Base-by-base conservation (phyloP, 2,888 invertebrate genomes). In the Coelinius sp. region DNA sequence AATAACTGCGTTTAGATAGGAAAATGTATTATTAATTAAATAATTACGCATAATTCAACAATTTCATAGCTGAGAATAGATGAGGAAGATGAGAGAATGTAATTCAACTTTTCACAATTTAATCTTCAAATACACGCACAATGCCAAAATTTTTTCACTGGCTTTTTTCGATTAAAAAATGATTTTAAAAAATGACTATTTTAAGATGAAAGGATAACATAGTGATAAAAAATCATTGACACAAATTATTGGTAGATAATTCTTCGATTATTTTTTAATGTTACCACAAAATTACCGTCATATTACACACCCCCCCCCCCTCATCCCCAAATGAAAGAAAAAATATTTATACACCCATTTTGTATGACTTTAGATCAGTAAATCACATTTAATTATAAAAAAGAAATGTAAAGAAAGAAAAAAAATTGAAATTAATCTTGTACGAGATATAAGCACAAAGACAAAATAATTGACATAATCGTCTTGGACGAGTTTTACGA, bases 271-370 rank as follows among this genome's bases (percentile, higher is more conserved):
- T 59, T 59, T 35, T 59, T 35, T 31, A 31, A 59, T 59, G 59
- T 59, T 35, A 59, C 59, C 31, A 31, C 35, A 35, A 59, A 59
- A 59, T 20, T 31, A 20, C 59, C 59, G 59, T 59, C 25, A 7
- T 27, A n/a, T n/a, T n/a, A n/a, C n/a, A 59, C 35, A 35, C 25
- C 59, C 59, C 59, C 56, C 44, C 2, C 12, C 17, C 10, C 17
- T 20, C 2, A 49, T 27, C 17, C 31, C n/a, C 7, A 17, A 17
- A 25, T 52, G 52, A 56, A 20, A 20, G 17, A 49, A 20, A 49
- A 49, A 69, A 70, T 64, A 70, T 70, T 70, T 70, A 70, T 70
- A 70, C 69, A 69, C 64, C 59, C 44, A 52, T 71, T 71, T 71
- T 71, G 46, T 71, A 71, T 59, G 64, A 66, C 59, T 31, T 6